Evolutionary conservation across 1,140 invertebrate genomes (phyloP), one percentile per base, ranked within the genome.

Genomic region (Drosophila persimilis): DNA sequence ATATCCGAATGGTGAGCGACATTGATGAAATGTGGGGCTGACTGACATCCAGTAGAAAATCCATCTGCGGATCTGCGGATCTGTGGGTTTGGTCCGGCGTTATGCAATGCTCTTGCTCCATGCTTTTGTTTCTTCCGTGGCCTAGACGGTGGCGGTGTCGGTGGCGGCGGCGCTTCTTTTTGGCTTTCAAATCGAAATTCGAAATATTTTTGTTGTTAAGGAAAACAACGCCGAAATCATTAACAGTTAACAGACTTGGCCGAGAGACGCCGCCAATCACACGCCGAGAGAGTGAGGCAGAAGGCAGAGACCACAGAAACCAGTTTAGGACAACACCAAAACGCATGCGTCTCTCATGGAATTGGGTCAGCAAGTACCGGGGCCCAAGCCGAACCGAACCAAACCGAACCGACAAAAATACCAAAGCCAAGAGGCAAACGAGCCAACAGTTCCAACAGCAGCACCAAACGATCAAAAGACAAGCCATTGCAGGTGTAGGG

Each of bases 161-260:
- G 35, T 3, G 11, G 35, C 3, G 57, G 61, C 51, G 54, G 39
- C 65, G 81, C 81, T 88, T 86, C 83, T 86, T 86, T 86, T 81
- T 75, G 60, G 73, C 83, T 86, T 86, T 86, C 78, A 88, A 88
- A 86, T 88, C 78, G 78, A 86, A 88, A 81, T 81, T 69, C 83
- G 62, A 85, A 85, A 81, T 39, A 39, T 81, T 88, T 77, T 76
- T 77, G 67, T 73, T 61, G 73, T 69, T 76, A 66, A 75, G 71
- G 67, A 86, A 80, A 80, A 80, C 76, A 84, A 55, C 70, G 63
- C 64, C 35, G 73, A 81, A 85, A 86, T 81, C 83, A 86, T 86
- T 86, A 86, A 86, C 81, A 85, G 83, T 85, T 85, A 85, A 84
- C 72, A 73, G 80, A 65, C 71, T 80, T 80, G 63, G 77, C 78